Percentiles rank a stretch among this genome's conserved stretches.
phyloP scores from a whole-genome alignment of 2,113 vertebrate species.

The Amphilophus citrinellus region DNA sequence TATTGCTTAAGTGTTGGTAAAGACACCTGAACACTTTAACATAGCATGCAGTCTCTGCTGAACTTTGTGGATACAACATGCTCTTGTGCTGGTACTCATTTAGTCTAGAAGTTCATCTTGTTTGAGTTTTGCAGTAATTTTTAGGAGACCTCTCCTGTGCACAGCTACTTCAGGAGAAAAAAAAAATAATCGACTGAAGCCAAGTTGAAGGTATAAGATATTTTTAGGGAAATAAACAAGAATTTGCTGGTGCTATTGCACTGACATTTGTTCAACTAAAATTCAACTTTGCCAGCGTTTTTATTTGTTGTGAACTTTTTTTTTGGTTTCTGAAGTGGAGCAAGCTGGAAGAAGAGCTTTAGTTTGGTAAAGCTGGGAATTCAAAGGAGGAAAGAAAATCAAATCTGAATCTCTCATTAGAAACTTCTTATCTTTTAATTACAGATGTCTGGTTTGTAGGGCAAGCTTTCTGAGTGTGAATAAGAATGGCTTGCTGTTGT shows the following conservation, averaged over 20 bases:
- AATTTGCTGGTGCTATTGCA: background rate
- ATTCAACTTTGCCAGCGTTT: too few species aligned
- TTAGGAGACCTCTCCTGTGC: background rate
- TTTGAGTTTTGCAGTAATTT: background rate
- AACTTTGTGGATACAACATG: background rate
- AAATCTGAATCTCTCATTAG: background rate
- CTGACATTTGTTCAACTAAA: too few species aligned
- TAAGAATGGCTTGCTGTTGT: too few species aligned
- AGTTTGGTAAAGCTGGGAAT: too few species aligned
- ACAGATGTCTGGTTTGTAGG: background rate
- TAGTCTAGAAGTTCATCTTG: background rate
- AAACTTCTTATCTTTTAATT: background rate
- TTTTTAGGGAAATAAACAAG: background rate
- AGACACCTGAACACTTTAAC: background rate
- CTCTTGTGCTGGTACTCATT: background rate
- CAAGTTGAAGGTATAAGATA: background rate
- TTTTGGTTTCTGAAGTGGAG: too few species aligned
- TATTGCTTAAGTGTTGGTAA: constrained; percentile 18
- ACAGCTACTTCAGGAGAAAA: background rate
- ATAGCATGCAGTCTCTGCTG: background rate
- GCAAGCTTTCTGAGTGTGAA: background rate
- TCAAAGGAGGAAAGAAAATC: background rate
- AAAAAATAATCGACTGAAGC: background rate
- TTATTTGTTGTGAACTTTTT: too few species aligned
- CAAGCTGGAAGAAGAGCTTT: too few species aligned